phyloP scores from a whole-genome alignment of 23 tunicate genomes.

The Oikopleura dioica region DNA sequence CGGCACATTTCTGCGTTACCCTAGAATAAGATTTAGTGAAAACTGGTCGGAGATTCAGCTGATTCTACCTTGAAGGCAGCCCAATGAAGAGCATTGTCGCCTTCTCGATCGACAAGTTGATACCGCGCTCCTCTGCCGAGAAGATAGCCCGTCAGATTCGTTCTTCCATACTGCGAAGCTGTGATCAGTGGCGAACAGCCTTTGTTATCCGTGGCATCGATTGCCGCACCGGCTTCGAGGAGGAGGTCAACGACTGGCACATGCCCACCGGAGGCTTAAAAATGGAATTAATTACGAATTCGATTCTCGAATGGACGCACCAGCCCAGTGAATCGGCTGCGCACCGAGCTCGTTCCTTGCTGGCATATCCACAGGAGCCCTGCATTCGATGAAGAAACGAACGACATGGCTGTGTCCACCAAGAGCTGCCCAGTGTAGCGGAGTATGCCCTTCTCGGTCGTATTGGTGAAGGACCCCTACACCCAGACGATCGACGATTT shows the following conservation, averaged over 20 bases:
- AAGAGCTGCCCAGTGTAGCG: constrained; percentile 98
- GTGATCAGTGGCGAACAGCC: constrained; percentile 91
- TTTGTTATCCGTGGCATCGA: constrained; percentile 87
- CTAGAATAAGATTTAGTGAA: constrained; percentile 9
- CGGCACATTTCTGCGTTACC: constrained; percentile 86
- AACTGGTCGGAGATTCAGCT: background rate
- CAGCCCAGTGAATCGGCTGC: constrained; percentile 97
- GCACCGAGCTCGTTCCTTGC: constrained; percentile 71
- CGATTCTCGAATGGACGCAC: constrained; percentile 15
- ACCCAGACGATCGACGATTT: constrained; percentile 50
- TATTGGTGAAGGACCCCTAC: constrained; percentile 33
- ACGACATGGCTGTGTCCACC: constrained; percentile 95
- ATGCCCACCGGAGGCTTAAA: constrained; percentile 40
- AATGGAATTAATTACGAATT: background rate
- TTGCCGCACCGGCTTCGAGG: constrained; percentile 69
- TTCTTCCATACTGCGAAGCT: constrained; percentile 89
- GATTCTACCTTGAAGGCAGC: constrained; percentile 58
- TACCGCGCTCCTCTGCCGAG: constrained; percentile 86
- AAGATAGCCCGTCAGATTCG: constrained; percentile 71
- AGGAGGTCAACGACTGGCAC: constrained; percentile 43
- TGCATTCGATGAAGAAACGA: constrained; percentile 57
- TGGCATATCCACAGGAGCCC: constrained; percentile 62
- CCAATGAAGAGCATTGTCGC: constrained; percentile 96
- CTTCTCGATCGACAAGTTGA: constrained; percentile 79
- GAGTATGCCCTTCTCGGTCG: constrained; percentile 89